Percentiles rank a stretch among this genome's conserved stretches.
phyloP scores from a whole-genome alignment of 2,797 vertebrate species.

The Margarornis squamiger region DNA sequence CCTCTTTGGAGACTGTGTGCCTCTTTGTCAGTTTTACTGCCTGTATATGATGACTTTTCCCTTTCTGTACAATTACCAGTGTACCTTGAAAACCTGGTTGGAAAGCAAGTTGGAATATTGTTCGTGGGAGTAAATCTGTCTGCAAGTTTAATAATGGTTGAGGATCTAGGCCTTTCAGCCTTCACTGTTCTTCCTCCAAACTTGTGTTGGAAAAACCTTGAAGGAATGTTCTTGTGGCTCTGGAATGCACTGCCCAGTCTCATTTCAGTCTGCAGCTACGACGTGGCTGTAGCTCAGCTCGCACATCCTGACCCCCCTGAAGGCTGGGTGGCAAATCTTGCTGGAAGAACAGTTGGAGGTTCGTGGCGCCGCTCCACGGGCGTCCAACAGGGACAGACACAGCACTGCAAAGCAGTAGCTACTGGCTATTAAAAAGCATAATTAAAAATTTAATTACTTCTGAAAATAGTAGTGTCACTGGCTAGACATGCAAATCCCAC shows the following conservation, averaged over 20 bases:
- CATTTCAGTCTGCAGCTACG: background rate
- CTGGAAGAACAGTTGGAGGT: background rate
- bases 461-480: slow-evolving; percentile 15
- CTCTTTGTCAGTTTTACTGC: background rate
- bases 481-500: slow-evolving; percentile 30
- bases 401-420: slow-evolving; percentile 15
- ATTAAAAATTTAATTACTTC: slow-evolving; percentile 46
- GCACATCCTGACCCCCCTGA: background rate
- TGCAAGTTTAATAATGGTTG: background rate
- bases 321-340: background rate
- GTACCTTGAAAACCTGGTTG: background rate
- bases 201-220: background rate
- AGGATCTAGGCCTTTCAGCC: background rate
- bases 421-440: background rate
- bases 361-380: background rate
- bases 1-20: background rate
- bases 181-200: background rate
- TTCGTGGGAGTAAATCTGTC: background rate
- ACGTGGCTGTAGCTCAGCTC: background rate
- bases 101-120: background rate
- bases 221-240: background rate
- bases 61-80: background rate
- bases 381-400: background rate
- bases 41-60: background rate
- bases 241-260: background rate